Evolutionary conservation across 2,113 vertebrate species (phyloP).

Genomic region (Aphyosemion australe): DNA sequence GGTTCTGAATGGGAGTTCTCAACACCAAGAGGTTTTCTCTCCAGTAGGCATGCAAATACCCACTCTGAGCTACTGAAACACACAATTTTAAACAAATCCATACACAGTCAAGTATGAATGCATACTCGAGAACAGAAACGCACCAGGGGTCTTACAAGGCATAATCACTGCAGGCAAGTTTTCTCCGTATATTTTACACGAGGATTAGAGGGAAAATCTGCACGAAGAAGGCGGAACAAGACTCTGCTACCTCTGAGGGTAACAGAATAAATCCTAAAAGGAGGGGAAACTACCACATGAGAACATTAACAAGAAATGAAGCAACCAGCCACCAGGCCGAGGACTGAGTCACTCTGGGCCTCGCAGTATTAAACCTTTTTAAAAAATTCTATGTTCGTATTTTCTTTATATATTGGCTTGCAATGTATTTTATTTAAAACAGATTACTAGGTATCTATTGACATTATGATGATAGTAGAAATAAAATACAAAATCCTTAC

Average conservation of each 20-base stretch:
- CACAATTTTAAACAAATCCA: too few relatives aligned
- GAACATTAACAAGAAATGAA: too few relatives aligned
- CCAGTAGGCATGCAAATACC: constrained; percentile 5
- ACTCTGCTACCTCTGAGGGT: constrained; percentile 27
- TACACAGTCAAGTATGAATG: constrained; percentile 12
- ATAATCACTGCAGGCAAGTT: constrained; percentile 59
- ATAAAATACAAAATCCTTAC: too few relatives aligned
- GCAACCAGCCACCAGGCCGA: too few relatives aligned
- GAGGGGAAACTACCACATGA: constrained; percentile 1
- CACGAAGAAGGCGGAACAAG: constrained; percentile 41
- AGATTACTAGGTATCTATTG: too few relatives aligned
- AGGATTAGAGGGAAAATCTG: constrained; percentile 65
- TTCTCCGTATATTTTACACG: constrained; percentile 60
- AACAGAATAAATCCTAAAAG: constrained; percentile 38
- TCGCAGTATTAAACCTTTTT: too few relatives aligned
- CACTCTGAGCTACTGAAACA: background rate
- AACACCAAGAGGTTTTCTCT: constrained; percentile 50
- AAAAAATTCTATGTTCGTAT: too few relatives aligned
- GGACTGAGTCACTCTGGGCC: too few relatives aligned
- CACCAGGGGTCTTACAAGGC: constrained; percentile 56
- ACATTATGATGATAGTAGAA: too few relatives aligned
- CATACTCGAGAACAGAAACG: constrained; percentile 50
- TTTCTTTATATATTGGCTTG: too few relatives aligned
- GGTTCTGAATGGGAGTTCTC: constrained; percentile 37
- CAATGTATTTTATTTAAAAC: too few relatives aligned